A percentile compares a stretch with the other conserved stretches of the same genome.
phyloP scores from a whole-genome alignment of 2,797 vertebrate species.

The Enteromius viviparus region DNA sequence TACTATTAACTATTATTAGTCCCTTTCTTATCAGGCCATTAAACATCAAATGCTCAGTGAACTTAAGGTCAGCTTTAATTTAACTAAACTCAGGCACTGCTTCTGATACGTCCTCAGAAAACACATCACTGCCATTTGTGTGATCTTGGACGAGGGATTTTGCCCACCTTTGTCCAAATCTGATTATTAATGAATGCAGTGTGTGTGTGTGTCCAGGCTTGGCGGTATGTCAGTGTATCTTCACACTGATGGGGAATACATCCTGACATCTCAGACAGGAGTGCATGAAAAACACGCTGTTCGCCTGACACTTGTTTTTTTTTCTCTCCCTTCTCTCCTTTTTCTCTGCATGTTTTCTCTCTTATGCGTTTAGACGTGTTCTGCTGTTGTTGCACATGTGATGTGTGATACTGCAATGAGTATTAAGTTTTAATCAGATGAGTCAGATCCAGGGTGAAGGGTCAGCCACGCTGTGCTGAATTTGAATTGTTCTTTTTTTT shows the following conservation, averaged over 20 bases:
- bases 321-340: constrained; percentile 53
- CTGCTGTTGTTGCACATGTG: constrained; percentile 75
- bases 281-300: constrained; percentile 82
- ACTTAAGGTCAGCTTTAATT: background rate
- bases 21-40: background rate
- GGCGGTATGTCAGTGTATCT: constrained; percentile 77
- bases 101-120: background rate
- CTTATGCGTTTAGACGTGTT: constrained; percentile 67
- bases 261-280: constrained; percentile 84
- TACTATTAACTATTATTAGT: background rate
- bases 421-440: constrained; percentile 78
- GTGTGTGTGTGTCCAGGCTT: constrained; percentile 78
- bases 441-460: constrained; percentile 67
- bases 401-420: constrained; percentile 68
- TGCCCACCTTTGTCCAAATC: constrained; percentile 70
- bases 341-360: constrained; percentile 18
- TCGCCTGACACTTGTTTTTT: constrained; percentile 78
- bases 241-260: constrained; percentile 77
- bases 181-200: constrained; percentile 83
- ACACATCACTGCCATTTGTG: background rate
- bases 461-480: constrained; percentile 50
- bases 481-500: constrained; percentile 29
- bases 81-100: background rate
- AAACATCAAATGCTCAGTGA: background rate
- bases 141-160: constrained; percentile 27